Base-by-base conservation (phyloP, 30 jellyfish, hydroid and myxozoan species). In the Catostylus mosaicus region DNA sequence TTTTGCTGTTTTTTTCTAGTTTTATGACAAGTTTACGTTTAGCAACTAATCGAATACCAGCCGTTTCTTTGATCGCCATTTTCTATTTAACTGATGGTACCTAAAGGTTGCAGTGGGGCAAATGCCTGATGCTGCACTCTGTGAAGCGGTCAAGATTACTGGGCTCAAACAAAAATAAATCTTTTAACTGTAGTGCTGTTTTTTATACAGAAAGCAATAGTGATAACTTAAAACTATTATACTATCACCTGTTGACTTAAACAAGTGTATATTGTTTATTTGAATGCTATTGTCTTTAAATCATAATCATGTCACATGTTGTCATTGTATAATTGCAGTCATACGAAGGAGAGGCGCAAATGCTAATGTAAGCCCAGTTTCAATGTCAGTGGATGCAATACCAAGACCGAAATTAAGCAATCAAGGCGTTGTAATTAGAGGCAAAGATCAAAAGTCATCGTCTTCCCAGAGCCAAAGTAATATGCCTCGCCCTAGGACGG, bases 271-370 rank as follows among this genome's bases (percentile, higher is more conserved):
- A 7, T 14, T 40, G 54, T 40, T 40, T 14, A 5, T 40, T 40
- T 14, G 54, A 5, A 5, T 7, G 7, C 11, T 40, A 5, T 40
- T 7, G 14, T 14, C 14, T 40, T 40, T 14, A 14, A 40, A 40
- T 7, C 54, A 40, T 40, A 5, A 5, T 5, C 11, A 40, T 5
- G 11, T 40, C 7, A 5, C 11, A 40, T 5, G 14, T 40, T 14
- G 7, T 40, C 7, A 5, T 5, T 40, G 14, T 5, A 40, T 40
- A 14, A 7, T 52, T 52, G 19, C 67, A 52, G 67, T 52, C 19
- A 20, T 52, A 52, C 43, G 87, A 75, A 59, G 87, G 16, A 46
- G 87, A 9, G 83, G 67, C 2, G 68, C 68, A 6, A 71, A 24
- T 46, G 67, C 46, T 20, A 40, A 30, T 23, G 34, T 65, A 2